Evolutionary conservation across 2,113 vertebrate species (phyloP), one percentile per base, ranked within the genome.

Genomic region (Mormoops blainvillei): DNA sequence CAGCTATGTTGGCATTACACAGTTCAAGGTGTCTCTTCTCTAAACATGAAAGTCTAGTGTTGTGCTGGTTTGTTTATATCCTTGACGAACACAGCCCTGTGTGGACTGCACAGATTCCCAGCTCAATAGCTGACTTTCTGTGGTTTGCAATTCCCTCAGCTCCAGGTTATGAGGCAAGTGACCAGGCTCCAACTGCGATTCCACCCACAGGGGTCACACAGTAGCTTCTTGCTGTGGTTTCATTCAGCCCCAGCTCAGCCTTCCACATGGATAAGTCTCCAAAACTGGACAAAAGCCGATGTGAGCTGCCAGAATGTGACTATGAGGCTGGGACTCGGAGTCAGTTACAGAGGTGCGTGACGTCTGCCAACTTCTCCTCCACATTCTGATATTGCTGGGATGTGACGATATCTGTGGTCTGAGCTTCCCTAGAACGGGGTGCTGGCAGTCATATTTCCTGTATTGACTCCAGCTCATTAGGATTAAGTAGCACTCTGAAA

Each of bases 161-260:
- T 36, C 12, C 20, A 4, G 20, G 26, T 18, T 22, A 22, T 0
- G 16, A 33, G 26, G 7, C 0, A 33, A 26, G 33, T 14, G 83
- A 45, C 8, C 10, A 4, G 50, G 16, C 31, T 41, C 54, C 2
- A 2, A 38, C 68, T 4, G 2, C 31, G 63, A 52, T 28, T 9
- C 73, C 0, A 1, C 24, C 50, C 18, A 0, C 6, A 3, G 74
- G 41, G 18, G 11, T 12, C 1, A 12, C 24, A 5, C 1, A 13
- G 2, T 2, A n/a, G 18, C 28, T 14, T 63, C 26, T 19, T 43
- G 18, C 38, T 1, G 28, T 4, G 71, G 38, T 31, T 22, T 36
- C 19, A 3, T 5, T 43, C 0, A 0, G 43, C 16, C 68, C 20
- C 26, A 3, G 26, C 67, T 56, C 36, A 22, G 78, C 36, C 58